phyloP scores from a whole-genome alignment of 2,888 invertebrate species.

The Drosophila cracens region DNA sequence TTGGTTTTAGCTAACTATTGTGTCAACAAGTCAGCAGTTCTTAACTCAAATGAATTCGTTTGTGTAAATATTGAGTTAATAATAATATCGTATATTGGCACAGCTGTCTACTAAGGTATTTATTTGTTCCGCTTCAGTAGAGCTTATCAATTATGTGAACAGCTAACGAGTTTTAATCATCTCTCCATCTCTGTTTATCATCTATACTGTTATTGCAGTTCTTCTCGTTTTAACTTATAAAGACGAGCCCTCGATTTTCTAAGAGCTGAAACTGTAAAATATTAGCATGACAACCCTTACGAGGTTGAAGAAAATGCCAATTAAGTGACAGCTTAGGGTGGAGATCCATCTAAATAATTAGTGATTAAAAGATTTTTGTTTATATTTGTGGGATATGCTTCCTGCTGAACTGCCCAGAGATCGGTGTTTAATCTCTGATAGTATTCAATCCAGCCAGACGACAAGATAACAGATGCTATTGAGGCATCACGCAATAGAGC shows the following conservation, averaged over 20 bases:
- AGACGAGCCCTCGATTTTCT: conserved; percentile 62
- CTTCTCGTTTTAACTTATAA: neutral
- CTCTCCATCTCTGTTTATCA: neutral
- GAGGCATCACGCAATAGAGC: conserved; percentile 22
- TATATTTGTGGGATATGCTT: conserved; percentile 1
- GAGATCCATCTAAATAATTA: conserved; percentile 20
- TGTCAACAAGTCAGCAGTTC: neutral
- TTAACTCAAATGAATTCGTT: neutral
- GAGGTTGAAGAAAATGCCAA: neutral
- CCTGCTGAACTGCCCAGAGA: neutral
- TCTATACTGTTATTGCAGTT: neutral
- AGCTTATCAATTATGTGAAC: conserved; percentile 5
- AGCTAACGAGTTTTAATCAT: neutral
- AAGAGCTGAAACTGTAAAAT: neutral
- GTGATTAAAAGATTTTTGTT: conserved; percentile 39
- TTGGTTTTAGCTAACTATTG: neutral
- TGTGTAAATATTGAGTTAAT: conserved; percentile 2
- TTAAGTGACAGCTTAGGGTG: conserved; percentile 1
- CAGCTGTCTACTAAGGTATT: conserved; percentile 7
- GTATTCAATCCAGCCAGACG: conserved; percentile 23
- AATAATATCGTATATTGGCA: neutral
- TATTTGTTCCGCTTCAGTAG: conserved; percentile 23
- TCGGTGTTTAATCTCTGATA: conserved; percentile 2
- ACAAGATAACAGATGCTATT: conserved; percentile 50
- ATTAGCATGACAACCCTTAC: neutral